A percentile compares a stretch with the other conserved stretches of the same genome.
Conservation (phyloP, 2,797 vertebrate species). For the Antrozous pallidus region DNA sequence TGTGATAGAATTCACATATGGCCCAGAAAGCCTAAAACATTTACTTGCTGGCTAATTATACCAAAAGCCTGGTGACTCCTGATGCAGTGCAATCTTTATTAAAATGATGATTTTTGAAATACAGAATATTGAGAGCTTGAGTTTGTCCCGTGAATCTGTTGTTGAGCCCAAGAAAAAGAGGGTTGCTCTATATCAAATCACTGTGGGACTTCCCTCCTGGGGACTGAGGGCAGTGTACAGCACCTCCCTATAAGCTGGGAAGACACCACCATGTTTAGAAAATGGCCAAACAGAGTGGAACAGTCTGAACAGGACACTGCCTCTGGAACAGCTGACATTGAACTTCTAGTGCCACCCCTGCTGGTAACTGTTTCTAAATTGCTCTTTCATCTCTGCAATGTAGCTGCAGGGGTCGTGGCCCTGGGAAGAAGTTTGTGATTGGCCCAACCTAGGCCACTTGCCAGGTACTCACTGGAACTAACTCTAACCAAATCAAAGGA, state of each 20-base stretch:
- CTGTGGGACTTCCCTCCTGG: neutral
- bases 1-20: neutral
- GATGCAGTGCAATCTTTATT: neutral
- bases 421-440: neutral
- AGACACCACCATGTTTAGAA: neutral
- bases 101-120: neutral
- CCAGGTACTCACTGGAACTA: neutral
- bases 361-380: neutral
- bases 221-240: neutral
- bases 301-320: neutral
- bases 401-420: neutral
- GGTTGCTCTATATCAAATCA: neutral
- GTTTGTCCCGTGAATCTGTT: neutral
- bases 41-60: neutral
- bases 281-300: neutral
- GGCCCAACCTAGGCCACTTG: neutral
- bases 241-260: neutral
- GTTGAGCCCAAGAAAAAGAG: neutral
- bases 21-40: neutral
- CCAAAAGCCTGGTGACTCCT: neutral
- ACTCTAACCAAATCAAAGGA: neutral
- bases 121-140: neutral
- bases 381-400: neutral
- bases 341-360: neutral
- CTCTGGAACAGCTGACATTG: neutral